phyloP scores from a whole-genome alignment of 2,113 vertebrate species.

The Tyto alba region DNA sequence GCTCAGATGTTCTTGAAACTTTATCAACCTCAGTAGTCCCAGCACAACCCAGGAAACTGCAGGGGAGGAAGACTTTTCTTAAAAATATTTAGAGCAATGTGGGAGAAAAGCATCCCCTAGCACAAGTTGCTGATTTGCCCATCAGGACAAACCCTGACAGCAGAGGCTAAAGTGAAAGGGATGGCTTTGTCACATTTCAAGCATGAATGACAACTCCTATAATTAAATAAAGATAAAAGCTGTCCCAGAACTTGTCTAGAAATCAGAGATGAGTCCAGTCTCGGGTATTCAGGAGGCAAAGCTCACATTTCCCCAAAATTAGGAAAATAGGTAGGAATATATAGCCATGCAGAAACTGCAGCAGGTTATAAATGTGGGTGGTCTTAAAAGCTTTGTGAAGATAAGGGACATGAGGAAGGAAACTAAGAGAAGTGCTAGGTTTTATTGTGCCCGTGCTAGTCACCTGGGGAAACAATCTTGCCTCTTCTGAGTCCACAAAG shows the following conservation, averaged over 20 bases:
- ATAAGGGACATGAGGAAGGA: neutral
- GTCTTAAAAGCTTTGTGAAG: neutral
- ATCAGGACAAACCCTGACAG: neutral
- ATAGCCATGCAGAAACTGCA: neutral
- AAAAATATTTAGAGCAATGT: neutral
- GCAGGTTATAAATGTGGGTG: neutral
- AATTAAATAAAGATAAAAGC: slow-evolving; percentile 15
- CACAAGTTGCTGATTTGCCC: neutral
- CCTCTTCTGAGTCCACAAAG: neutral
- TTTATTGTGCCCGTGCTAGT: neutral
- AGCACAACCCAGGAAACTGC: neutral
- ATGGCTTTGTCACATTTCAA: neutral
- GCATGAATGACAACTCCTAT: slow-evolving; percentile 5
- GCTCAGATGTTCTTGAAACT: neutral
- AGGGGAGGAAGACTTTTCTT: neutral
- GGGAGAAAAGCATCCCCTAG: neutral
- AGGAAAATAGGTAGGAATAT: neutral
- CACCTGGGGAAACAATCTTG: neutral
- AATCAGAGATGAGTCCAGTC: neutral
- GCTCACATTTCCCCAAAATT: neutral
- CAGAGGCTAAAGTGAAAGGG: neutral
- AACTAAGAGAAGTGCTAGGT: neutral
- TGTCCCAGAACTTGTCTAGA: neutral
- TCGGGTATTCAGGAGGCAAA: neutral
- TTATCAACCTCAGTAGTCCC: neutral